Conservation (phyloP, 2,888 invertebrate genomes). For the Latheticus oryzae region DNA sequence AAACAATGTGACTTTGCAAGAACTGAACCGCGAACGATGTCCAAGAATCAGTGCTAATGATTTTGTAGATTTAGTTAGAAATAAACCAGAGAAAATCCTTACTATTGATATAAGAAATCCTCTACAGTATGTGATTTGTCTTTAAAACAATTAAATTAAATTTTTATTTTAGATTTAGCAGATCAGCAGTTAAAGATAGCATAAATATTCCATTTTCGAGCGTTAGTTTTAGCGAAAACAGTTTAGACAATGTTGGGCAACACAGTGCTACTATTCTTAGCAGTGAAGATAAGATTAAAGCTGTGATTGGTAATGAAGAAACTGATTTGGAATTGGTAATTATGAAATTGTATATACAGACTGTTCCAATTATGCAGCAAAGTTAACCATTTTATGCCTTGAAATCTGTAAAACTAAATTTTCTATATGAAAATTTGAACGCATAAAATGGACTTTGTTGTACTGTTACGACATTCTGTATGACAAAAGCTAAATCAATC, state of each 20-base stretch:
- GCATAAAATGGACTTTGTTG: too few relatives aligned
- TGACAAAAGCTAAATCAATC: too few relatives aligned
- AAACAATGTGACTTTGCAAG: slow-evolving; percentile 75
- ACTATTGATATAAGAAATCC: slow-evolving; percentile 78
- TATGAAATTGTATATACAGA: slow-evolving; percentile 16
- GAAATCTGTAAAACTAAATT: too few relatives aligned
- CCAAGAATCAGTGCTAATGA: slow-evolving; percentile 90
- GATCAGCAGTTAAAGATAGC: slow-evolving; percentile 83
- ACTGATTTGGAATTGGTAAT: slow-evolving; percentile 81
- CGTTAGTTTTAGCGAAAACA: slow-evolving; percentile 77
- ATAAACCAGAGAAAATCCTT: slow-evolving; percentile 69
- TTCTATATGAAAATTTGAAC: too few relatives aligned
- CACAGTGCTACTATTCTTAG: slow-evolving; percentile 73
- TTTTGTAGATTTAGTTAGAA: slow-evolving; percentile 78
- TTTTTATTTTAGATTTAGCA: slow-evolving; percentile 73
- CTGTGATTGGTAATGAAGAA: slow-evolving; percentile 83
- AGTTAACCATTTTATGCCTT: slow-evolving; percentile 35
- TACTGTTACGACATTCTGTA: too few relatives aligned
- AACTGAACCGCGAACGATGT: slow-evolving; percentile 79
- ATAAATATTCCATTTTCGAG: slow-evolving; percentile 90
- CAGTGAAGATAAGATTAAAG: slow-evolving; percentile 75
- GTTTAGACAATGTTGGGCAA: slow-evolving; percentile 77
- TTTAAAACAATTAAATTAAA: slow-evolving; percentile 11
- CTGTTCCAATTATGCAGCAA: too few relatives aligned
- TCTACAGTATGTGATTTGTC: slow-evolving; percentile 71